Base-by-base conservation (phyloP, 2,888 invertebrate genomes). In the Volucella inanis region DNA sequence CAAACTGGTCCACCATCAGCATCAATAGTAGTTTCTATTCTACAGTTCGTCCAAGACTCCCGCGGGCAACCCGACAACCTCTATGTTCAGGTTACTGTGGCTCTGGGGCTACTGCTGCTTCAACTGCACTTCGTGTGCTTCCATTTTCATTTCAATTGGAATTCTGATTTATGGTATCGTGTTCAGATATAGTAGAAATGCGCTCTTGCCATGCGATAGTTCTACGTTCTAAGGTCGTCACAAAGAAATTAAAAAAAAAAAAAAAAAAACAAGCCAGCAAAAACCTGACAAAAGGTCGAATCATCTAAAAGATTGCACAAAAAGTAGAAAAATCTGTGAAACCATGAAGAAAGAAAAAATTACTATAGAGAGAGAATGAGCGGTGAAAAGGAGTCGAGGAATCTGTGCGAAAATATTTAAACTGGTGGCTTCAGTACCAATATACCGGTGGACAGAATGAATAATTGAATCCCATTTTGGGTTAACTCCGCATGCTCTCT, bases 91-190 rank as follows among this genome's bases (percentile, higher is more conserved):
- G 22, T 65, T 75, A 57, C 57, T 67, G 31, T 47, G 64, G 64
- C 74, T 38, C 12, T 38, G 50, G 67, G 59, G 57, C 57, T 50
- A 49, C 75, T 50, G 18, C 22, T 22, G 52, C n/a, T 14, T 59
- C 50, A 71, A 18, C 59, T 64, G 18, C 39, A 61, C n/a, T 14
- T 22, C 45, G 38, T 78, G 55, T 54, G 62, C 70, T 70, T 64
- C 70, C 55, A 78, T 70, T 77, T 78, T 55, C 62, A 70, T 78
- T 77, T 77, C 70, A 77, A 70, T 70, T 54, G 77, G 62, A 77
- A 77, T 77, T 77, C 55, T 78, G 70, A 78, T 78, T 78, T 78
- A 78, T 78, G 49, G 62, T 11, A 41, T 49, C 70, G 47, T 54
- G 54, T 38, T 12, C 8, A 6, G 49, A 14, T 49, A 14, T 22